These are phyloP conservation scores for Chroicocephalus ridibundus DNA, from an alignment of 2,113 vertebrate genomes.

Conservation along the genomic window DNA sequence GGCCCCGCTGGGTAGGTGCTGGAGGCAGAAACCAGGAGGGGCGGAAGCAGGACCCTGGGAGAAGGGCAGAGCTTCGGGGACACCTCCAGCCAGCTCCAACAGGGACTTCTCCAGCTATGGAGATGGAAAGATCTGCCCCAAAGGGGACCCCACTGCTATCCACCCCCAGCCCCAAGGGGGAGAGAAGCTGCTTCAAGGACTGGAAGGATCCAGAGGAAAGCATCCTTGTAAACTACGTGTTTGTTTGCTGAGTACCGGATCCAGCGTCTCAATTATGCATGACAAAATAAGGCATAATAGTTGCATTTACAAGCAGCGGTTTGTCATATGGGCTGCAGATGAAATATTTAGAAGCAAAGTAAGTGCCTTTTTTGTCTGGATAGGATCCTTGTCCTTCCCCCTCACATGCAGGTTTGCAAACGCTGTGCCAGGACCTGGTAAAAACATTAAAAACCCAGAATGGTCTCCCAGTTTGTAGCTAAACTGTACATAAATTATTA, in stretches of 20 bases:
- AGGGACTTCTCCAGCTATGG: not conserved
- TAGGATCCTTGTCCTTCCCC: not conserved
- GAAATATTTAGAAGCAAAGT: slow-evolving; percentile 10
- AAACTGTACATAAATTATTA: not conserved
- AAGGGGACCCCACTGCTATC: not conserved
- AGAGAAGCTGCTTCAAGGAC: not conserved
- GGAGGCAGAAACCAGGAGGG: not conserved
- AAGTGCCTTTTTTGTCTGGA: not conserved
- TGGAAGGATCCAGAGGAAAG: not conserved
- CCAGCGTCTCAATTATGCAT: not conserved
- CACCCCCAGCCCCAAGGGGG: not conserved
- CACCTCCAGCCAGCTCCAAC: not conserved
- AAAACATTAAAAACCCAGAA: not conserved
- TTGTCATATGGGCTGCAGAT: not conserved
- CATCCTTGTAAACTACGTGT: not conserved
- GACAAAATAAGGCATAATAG: slow-evolving; percentile 6
- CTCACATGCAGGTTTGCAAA: not conserved
- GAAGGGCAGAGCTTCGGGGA: not conserved
- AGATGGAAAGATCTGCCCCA: not conserved
- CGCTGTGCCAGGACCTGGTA: not conserved
- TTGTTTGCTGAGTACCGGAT: not conserved
- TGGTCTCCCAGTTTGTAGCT: not conserved
- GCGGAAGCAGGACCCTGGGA: not conserved
- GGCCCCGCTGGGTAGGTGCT: not conserved
- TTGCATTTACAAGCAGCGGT: slow-evolving; percentile 19